Conservation (phyloP, 2,888 invertebrate species). For the Troilus luridus region DNA sequence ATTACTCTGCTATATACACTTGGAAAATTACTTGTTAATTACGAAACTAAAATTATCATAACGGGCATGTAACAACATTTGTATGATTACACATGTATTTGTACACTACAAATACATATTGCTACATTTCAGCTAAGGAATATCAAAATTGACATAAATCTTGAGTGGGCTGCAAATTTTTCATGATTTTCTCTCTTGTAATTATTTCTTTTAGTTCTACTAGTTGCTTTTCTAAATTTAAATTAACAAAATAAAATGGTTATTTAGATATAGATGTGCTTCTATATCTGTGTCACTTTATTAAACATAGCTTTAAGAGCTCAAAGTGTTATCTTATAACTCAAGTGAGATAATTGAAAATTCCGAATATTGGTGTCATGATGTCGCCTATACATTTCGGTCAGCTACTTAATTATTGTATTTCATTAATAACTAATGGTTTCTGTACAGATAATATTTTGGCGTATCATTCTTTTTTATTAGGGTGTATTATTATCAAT, state of each 20-base stretch:
- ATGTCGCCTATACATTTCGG: not conserved
- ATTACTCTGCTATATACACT: not conserved
- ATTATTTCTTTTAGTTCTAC: too few species aligned
- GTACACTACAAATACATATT: too few species aligned
- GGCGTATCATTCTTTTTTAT: not conserved
- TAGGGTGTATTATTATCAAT: not conserved
- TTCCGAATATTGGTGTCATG: slow-evolving; percentile 33
- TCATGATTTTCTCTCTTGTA: too few species aligned
- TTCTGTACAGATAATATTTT: not conserved
- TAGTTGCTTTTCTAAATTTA: too few species aligned
- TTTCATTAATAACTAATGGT: not conserved
- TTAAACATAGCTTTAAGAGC: slow-evolving; percentile 1
- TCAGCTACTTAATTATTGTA: not conserved
- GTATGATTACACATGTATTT: too few species aligned
- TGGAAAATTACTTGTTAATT: not conserved
- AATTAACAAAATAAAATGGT: too few species aligned
- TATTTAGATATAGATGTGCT: too few species aligned
- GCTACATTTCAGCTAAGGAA: too few species aligned
- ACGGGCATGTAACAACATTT: too few species aligned
- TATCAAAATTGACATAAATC: too few species aligned
- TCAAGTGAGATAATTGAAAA: slow-evolving; percentile 22
- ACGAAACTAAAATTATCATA: too few species aligned
- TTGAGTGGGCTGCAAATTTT: too few species aligned
- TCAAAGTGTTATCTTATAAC: not conserved
- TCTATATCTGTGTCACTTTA: not conserved